phyloP scores from a whole-genome alignment of 2,113 vertebrate species.

The Gadus macrocephalus region DNA sequence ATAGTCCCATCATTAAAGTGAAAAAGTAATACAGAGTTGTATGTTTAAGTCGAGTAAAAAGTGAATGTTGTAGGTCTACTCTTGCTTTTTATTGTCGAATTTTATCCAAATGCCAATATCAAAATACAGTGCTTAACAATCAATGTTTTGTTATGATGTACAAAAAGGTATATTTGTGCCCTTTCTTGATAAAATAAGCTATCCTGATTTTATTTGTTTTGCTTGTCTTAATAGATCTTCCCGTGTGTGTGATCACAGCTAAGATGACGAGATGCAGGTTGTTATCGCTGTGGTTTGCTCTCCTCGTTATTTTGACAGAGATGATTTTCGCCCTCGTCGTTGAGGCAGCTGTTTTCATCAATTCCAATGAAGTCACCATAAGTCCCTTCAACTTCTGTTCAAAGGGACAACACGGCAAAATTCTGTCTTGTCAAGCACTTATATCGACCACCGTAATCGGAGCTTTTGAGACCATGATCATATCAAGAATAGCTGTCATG shows the following conservation, averaged over 20 bases:
- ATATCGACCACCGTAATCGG: neutral
- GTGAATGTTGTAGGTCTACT: neutral
- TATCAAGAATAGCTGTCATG: neutral
- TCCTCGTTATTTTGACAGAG: slow-evolving; percentile 39
- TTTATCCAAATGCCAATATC: too few relatives aligned
- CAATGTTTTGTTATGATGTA: too few relatives aligned
- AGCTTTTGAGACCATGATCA: neutral
- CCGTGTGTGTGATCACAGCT: too few relatives aligned
- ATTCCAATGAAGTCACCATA: slow-evolving; percentile 17
- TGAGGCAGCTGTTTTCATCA: slow-evolving; percentile 27
- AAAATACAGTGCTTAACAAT: too few relatives aligned
- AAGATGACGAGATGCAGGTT: neutral
- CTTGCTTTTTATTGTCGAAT: neutral
- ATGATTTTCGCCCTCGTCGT: slow-evolving; percentile 13
- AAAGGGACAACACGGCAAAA: neutral
- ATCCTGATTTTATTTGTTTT: too few relatives aligned
- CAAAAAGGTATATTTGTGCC: too few relatives aligned
- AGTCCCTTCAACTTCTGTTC: slow-evolving; percentile 22
- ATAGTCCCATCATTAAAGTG: neutral
- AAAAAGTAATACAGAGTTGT: neutral
- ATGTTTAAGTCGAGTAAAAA: too few relatives aligned
- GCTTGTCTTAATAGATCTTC: too few relatives aligned
- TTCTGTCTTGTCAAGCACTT: too few relatives aligned
- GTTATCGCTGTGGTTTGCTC: neutral
- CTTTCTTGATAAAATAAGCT: too few relatives aligned